Evolutionary conservation across 2,797 vertebrate genomes (phyloP).

Genomic region (Antrozous pallidus): DNA sequence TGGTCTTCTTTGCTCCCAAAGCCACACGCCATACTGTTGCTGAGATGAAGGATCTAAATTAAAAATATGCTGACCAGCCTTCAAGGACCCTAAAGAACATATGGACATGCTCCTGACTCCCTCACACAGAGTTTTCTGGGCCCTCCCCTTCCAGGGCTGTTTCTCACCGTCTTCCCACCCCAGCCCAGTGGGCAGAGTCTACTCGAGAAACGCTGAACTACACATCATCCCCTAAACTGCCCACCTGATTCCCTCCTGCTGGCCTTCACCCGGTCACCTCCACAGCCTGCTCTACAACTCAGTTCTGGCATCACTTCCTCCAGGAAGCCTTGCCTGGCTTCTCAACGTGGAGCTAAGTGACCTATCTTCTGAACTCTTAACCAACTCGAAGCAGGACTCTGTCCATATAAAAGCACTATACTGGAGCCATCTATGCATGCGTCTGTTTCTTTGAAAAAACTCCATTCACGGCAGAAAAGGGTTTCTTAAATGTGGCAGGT

Average conservation of each 20-base stretch:
- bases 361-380: not conserved
- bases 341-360: not conserved
- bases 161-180: not conserved
- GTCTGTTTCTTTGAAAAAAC: not conserved
- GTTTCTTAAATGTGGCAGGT: not conserved
- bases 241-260: not conserved
- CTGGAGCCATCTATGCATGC: not conserved
- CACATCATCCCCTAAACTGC: not conserved
- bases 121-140: not conserved
- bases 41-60: not conserved
- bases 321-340: not conserved
- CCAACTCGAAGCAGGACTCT: not conserved
- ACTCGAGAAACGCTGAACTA: not conserved
- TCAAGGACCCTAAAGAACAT: not conserved
- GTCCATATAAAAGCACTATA: not conserved
- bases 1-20: not conserved
- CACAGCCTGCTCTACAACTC: not conserved
- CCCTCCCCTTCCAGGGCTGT: not conserved
- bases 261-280: not conserved
- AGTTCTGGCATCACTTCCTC: not conserved
- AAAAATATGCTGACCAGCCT: not conserved
- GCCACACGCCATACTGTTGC: not conserved
- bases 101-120: not conserved
- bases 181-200: not conserved
- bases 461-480: not conserved